phyloP scores from a whole-genome alignment of 92 coral and sea anemone genomes.

The Phenganax marumi region DNA sequence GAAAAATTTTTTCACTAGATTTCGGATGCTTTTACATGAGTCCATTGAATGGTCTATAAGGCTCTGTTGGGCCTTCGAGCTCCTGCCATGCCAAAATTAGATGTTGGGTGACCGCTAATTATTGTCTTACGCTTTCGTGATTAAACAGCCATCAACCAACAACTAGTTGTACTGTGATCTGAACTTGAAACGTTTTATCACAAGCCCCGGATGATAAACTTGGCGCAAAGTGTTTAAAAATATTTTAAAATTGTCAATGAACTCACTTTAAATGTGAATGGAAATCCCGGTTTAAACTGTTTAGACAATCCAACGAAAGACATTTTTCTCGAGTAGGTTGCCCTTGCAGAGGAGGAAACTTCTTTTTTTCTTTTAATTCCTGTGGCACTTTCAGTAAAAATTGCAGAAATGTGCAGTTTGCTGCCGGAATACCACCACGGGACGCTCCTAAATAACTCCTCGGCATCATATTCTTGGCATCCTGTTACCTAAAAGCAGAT shows the following conservation, averaged over 20 bases:
- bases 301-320: background rate
- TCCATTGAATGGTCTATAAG: too few relatives aligned
- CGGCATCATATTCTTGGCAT: conserved; percentile 1
- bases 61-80: too few relatives aligned
- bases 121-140: too few relatives aligned
- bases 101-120: too few relatives aligned
- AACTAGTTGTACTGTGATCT: too few relatives aligned
- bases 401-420: background rate
- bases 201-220: too few relatives aligned
- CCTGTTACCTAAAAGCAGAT: background rate
- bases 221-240: background rate
- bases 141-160: too few relatives aligned
- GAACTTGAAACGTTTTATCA: too few relatives aligned
- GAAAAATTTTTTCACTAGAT: too few relatives aligned
- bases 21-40: too few relatives aligned
- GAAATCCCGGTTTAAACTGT: conserved; percentile 7
- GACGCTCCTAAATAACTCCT: background rate
- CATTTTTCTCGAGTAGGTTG: background rate
- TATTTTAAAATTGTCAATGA: background rate
- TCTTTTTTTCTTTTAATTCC: conserved; percentile 3
- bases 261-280: conserved; percentile 3
- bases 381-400: conserved; percentile 7
- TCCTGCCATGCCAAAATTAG: too few relatives aligned
- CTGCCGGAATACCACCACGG: background rate
- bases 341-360: background rate